Evolutionary conservation across 2,888 invertebrate species (phyloP).

Genomic region (Lepidochitona cinerea): DNA sequence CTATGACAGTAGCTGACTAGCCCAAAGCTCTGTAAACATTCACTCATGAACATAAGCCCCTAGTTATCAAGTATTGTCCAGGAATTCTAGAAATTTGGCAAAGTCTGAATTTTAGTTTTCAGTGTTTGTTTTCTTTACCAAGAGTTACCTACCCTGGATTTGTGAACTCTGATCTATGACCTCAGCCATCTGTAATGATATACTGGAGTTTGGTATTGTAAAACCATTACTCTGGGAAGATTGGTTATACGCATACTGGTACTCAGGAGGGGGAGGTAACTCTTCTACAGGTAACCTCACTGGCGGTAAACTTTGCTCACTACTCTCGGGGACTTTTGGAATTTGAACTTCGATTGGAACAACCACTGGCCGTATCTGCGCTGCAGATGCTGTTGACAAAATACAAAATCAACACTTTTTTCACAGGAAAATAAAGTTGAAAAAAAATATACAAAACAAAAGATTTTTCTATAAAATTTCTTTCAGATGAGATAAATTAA

Average conservation of each 20-base stretch:
- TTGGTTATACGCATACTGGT: not conserved
- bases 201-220: not conserved
- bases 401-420: not conserved
- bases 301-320: not conserved
- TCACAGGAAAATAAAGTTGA: no score
- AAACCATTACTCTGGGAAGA: not conserved
- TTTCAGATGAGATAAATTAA: no score
- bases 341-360: slow-evolving; percentile 14
- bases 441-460: no score
- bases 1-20: no score
- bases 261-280: not conserved
- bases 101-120: no score
- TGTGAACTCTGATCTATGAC: not conserved
- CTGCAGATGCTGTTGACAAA: slow-evolving; percentile 42
- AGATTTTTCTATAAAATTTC: no score
- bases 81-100: no score
- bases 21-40: no score
- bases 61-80: no score
- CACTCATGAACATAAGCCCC: no score
- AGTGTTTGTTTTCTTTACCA: not conserved
- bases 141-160: not conserved
- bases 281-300: not conserved
- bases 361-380: slow-evolving; percentile 49
- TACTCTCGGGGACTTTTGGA: not conserved
- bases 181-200: not conserved